Percentiles rank a stretch among this genome's conserved stretches.
phyloP scores from a whole-genome alignment of 2,113 vertebrate genomes.

The Melanocharis versteri region DNA sequence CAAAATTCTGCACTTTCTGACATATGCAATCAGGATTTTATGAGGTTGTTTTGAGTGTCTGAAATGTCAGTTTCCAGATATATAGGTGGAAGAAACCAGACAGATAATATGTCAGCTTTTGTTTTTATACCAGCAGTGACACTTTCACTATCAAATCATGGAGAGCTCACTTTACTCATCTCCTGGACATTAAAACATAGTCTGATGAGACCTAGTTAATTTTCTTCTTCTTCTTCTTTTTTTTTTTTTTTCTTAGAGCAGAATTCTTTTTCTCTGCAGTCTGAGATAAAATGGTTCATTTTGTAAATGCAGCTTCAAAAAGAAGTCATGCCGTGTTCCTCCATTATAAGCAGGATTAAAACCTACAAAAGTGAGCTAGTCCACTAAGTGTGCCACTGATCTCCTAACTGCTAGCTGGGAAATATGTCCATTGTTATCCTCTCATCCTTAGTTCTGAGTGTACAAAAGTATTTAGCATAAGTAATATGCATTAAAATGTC shows the following conservation, averaged over 20 bases:
- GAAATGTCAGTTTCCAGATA: background rate
- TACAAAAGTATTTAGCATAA: slow-evolving; percentile 66
- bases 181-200: slow-evolving; percentile 28
- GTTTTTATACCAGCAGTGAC: background rate
- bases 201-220: background rate
- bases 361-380: slow-evolving; percentile 41
- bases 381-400: slow-evolving; percentile 29
- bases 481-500: slow-evolving; percentile 74
- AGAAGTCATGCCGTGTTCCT: slow-evolving; percentile 9
- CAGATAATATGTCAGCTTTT: background rate
- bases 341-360: slow-evolving; percentile 68
- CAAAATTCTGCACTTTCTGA: background rate
- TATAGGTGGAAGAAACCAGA: background rate
- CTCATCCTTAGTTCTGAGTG: slow-evolving; percentile 45
- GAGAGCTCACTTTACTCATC: background rate
- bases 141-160: background rate
- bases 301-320: slow-evolving; percentile 54
- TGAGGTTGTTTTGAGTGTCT: background rate
- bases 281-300: slow-evolving; percentile 48
- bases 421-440: slow-evolving; percentile 44
- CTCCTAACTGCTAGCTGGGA: slow-evolving; percentile 24
- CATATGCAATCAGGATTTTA: background rate
- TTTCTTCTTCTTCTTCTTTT: background rate
- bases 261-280: slow-evolving; percentile 28
- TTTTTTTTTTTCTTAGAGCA: background rate